These are phyloP conservation scores for Metopia argyrocephala DNA, from an alignment of 2,888 invertebrate genomes.

Conservation along the genomic window DNA sequence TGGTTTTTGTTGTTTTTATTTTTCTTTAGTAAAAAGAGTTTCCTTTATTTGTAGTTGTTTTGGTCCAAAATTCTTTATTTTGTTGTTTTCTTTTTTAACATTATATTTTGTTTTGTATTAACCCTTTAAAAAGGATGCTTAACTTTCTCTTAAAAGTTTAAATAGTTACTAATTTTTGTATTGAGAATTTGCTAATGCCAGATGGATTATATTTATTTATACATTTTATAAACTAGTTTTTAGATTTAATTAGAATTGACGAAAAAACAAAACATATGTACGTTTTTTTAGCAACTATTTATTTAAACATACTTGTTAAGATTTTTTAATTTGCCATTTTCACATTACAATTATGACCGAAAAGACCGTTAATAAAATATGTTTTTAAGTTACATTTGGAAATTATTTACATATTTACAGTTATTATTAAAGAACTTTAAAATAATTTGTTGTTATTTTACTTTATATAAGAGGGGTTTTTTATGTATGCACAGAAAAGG, in stretches of 20 bases:
- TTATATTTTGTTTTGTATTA: neutral
- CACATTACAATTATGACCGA: no score
- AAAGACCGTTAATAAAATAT: no score
- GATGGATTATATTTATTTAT: no score
- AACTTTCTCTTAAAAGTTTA: neutral
- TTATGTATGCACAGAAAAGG: neutral
- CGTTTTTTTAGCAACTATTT: constrained; percentile 9
- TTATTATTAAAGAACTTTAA: neutral
- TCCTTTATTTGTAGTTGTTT: constrained; percentile 4
- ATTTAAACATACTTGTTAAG: constrained; percentile 33
- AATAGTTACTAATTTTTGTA: neutral
- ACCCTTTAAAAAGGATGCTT: constrained; percentile 2
- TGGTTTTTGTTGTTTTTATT: neutral
- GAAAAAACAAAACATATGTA: neutral
- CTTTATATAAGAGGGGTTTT: neutral
- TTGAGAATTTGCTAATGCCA: no score
- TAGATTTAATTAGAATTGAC: neutral
- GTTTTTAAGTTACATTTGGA: no score
- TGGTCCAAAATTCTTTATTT: constrained; percentile 30
- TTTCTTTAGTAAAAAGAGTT: no score
- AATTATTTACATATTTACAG: constrained; percentile 56
- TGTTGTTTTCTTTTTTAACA: neutral
- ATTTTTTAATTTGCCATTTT: neutral
- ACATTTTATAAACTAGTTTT: no score
- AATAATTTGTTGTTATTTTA: neutral